A percentile compares a stretch with the other conserved stretches of the same genome.
phyloP scores from a whole-genome alignment of 2,888 invertebrate species.

The Epinotia nisella region DNA sequence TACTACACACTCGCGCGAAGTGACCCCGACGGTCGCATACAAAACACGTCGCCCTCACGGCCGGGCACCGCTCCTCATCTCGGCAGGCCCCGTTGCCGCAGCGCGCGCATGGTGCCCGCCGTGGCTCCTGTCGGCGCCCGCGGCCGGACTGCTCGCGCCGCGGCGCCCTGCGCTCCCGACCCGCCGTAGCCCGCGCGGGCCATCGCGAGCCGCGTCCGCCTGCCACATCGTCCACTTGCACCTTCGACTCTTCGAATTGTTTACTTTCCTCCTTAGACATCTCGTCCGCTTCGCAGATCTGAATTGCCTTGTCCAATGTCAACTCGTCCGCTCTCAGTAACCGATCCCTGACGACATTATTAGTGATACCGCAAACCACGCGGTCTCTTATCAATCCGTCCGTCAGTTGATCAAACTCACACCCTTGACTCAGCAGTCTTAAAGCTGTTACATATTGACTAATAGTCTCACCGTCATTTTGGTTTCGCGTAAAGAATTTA shows the following conservation, averaged over 20 bases:
- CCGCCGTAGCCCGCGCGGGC: no score
- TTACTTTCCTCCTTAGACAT: neutral
- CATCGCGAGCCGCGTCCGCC: neutral
- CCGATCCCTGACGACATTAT: neutral
- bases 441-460: slow-evolving; percentile 1
- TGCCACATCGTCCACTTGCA: neutral
- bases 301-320: neutral
- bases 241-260: neutral
- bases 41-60: no score
- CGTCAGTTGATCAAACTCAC: neutral
- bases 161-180: no score
- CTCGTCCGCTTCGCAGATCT: neutral
- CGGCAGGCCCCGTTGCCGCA: no score
- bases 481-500: no score
- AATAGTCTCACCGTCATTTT: no score
- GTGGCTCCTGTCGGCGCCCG: no score
- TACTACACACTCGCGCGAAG: no score
- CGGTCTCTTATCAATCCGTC: neutral
- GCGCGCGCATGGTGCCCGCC: no score
- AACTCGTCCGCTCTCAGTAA: neutral
- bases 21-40: no score
- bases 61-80: no score
- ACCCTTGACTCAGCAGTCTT: neutral
- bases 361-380: neutral
- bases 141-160: no score